A percentile compares a stretch with the other conserved stretches of the same genome.
Evolutionary conservation across 2,797 vertebrate species (phyloP).

Genomic region (Myotis planiceps): DNA sequence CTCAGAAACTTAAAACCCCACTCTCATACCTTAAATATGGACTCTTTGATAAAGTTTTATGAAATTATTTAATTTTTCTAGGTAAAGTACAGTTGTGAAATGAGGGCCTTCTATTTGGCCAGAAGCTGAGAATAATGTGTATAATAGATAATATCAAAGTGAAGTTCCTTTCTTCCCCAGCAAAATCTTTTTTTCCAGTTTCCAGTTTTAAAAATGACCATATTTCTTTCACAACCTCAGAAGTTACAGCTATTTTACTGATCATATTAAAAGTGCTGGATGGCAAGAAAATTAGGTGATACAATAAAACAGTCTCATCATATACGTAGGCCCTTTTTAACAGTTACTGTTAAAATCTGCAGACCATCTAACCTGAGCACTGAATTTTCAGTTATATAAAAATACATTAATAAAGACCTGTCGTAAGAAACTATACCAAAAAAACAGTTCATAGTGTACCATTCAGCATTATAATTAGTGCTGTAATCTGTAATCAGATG

Average conservation of each 20-base stretch:
- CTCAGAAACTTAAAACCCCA: not conserved
- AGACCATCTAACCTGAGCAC: conserved; percentile 62
- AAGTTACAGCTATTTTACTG: conserved; percentile 59
- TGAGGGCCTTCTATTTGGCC: not conserved
- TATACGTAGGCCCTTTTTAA: conserved; percentile 44
- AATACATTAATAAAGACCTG: conserved; percentile 73
- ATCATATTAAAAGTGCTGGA: conserved; percentile 50
- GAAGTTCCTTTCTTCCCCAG: not conserved
- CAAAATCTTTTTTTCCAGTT: conserved; percentile 44
- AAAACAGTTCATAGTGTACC: conserved; percentile 63
- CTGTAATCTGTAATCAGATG: conserved; percentile 75
- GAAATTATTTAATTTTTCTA: conserved; percentile 38
- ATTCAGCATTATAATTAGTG: conserved; percentile 80
- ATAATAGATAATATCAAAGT: conserved; percentile 22
- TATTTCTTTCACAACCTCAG: not conserved
- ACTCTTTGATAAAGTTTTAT: not conserved
- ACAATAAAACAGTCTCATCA: conserved; percentile 52
- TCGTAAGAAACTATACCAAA: conserved; percentile 72
- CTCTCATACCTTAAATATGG: not conserved
- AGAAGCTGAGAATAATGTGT: conserved; percentile 17
- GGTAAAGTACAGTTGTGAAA: conserved; percentile 1
- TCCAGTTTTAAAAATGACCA: conserved; percentile 54
- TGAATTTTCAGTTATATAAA: conserved; percentile 65
- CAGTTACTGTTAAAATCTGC: conserved; percentile 41
- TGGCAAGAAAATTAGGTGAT: conserved; percentile 51